Base-by-base conservation (phyloP, 2,888 invertebrate genomes). In the Lacanobia oleracea region DNA sequence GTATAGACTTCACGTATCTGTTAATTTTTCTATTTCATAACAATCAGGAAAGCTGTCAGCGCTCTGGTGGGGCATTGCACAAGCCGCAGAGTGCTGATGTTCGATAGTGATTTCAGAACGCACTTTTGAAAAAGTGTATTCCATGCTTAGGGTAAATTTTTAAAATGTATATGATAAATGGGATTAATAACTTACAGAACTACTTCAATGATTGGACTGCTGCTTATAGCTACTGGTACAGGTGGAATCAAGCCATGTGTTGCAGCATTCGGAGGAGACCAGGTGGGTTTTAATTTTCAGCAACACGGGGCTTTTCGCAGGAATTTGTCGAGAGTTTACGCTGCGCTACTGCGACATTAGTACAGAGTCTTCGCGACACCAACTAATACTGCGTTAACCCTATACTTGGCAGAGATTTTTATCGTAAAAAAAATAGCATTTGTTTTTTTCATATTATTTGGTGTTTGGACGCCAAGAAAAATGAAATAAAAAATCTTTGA, bases 211-310 rank as follows among this genome's bases (percentile, higher is more conserved):
- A 88, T 96, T 14, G 97, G 97, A 0, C 87, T 97, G 73, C 87
- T 94, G 3, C 88, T 97, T 64, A 98, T 98, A 78, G 98, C 98
- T 0, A 91, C 97, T 23, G 98, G 98, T 2, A 98, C 98, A 0
- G 98, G 98, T 12, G 98, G 98, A 0, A 98, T 98, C 79, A 98
- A 98, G 88, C 98, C 98, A 0, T 98, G 98, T 88, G 98, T 98
- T 0, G 97, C 98, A 12, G 98, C 98, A 0, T 98, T 98, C 90
- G 98, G 98, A 5, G 98, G 98, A 6, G 98, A 98, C 90, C 98
- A 98, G 95, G 95, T 95, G 12, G 16, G 67, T 40, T 63, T 23
- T 3, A 7, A 33, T 21, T 37, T 48, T 18, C 9, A 27, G 18
- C 10, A n/a, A 0, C 10, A 27, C 14, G 0, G 10, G 3, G 14